Evolutionary conservation across 2,113 vertebrate species (phyloP).

Genomic region (Lathamus discolor): DNA sequence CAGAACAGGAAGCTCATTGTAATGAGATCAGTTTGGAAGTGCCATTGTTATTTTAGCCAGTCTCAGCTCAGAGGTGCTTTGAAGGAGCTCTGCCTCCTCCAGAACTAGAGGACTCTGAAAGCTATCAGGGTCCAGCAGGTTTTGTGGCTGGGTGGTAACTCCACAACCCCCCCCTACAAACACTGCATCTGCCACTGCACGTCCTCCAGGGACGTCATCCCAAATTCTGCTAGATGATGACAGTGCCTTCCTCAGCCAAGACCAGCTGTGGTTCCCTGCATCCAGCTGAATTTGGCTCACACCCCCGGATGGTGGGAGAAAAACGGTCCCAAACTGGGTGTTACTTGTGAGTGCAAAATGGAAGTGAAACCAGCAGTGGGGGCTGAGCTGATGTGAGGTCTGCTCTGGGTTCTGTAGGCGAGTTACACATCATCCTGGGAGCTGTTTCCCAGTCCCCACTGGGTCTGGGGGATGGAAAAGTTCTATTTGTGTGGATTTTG

Average conservation of each 20-base stretch:
- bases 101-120: background rate
- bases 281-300: background rate
- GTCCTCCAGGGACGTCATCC: background rate
- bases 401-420: background rate
- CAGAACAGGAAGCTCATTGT: background rate
- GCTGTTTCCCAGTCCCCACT: background rate
- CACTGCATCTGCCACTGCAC: background rate
- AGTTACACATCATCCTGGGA: background rate
- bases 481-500: background rate
- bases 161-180: background rate
- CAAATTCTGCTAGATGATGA: background rate
- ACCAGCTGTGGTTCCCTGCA: background rate
- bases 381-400: background rate
- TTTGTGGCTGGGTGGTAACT: background rate
- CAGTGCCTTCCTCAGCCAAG: background rate
- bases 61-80: background rate
- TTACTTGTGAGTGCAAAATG: background rate
- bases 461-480: background rate
- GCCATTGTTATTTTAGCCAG: background rate
- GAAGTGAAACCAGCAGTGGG: background rate
- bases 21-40: background rate
- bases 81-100: background rate
- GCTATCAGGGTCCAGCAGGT: background rate
- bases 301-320: background rate
- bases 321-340: background rate